Percentiles rank a stretch among this genome's conserved stretches.
Conservation (phyloP, 2,888 invertebrate genomes). For the Acheta domesticus region DNA sequence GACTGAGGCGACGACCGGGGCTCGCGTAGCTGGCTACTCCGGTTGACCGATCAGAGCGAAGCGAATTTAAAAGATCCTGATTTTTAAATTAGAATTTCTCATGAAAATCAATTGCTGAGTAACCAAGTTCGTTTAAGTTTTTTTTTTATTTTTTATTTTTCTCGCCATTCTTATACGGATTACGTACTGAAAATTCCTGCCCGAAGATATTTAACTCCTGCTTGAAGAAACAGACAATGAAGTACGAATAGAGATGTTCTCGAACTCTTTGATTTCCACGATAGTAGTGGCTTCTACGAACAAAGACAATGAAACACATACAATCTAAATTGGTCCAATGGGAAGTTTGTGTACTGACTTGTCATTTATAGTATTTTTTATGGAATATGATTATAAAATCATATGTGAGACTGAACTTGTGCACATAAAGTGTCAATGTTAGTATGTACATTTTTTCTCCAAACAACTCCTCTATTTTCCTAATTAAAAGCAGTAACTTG, state of each 20-base stretch:
- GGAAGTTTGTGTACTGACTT: background rate
- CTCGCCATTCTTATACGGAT: background rate
- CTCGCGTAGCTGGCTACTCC: too few relatives aligned
- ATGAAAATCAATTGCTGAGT: background rate
- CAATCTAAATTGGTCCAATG: conserved; percentile 19
- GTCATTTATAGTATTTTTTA: background rate
- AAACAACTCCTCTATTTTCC: conserved; percentile 26
- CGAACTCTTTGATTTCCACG: background rate
- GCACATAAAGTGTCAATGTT: conserved; percentile 2
- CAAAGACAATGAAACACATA: background rate
- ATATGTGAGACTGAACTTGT: conserved; percentile 25
- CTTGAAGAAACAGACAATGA: background rate
- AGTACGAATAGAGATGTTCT: background rate
- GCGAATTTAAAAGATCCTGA: too few relatives aligned
- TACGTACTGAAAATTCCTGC: background rate
- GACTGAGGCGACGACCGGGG: too few relatives aligned
- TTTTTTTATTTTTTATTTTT: background rate
- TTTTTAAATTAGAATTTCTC: too few relatives aligned
- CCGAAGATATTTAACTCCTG: background rate
- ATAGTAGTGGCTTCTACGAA: background rate
- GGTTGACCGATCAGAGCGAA: too few relatives aligned
- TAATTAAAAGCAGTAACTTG: conserved; percentile 18
- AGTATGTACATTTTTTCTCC: background rate
- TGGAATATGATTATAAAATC: background rate
- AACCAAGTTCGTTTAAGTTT: background rate